Base-by-base conservation (phyloP, 2,888 invertebrate species). In the Priocnemis perturbator region DNA sequence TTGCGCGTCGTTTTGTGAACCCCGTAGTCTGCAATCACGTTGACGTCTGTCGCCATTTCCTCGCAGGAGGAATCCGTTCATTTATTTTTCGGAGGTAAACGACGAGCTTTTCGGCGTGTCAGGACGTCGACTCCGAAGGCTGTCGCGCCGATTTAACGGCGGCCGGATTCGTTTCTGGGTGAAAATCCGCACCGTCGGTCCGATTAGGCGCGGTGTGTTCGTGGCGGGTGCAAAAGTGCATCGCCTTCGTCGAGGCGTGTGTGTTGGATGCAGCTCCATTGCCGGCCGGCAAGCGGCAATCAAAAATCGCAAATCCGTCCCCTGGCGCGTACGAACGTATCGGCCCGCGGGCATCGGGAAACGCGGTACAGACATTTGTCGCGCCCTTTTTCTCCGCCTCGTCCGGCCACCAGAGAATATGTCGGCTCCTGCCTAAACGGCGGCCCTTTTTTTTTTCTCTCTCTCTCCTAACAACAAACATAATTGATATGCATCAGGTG, bases 1-100 rank as follows among this genome's bases (percentile, higher is more conserved):
- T 92, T 94, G 93, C 93, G 94, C 94, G 94, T 94, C 93, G 92
- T 92, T 93, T 91, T 93, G 93, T 93, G 93, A 92, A 93, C 93
- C 93, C 93, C 93, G 93, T 91, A 92, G 90, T 81, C 71, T 67
- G 77, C 83, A 78, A 83, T 84, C 84, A 92, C 92, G 92, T 92
- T 92, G 92, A 92, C 92, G 92, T 92, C 91, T 91, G 92, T 92
- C 93, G 93, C 93, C 92, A 93, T 93, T 93, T 92, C 92, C 92
- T 86, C 86, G 81, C 78, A 71, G 82, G 84, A 80, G 82, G 83
- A 79, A 80, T 72, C 69, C 69, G 71, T 80, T 74, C 80, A 64
- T 80, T 78, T 75, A 75, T 75, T 77, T 37, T 80, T 72, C 56
- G 65, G 72, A 80, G 80, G 80, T 80, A 80, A 73, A 69, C 52